Conservation (phyloP, 2,888 invertebrate genomes). For the Tanytarsus gracilentus region DNA sequence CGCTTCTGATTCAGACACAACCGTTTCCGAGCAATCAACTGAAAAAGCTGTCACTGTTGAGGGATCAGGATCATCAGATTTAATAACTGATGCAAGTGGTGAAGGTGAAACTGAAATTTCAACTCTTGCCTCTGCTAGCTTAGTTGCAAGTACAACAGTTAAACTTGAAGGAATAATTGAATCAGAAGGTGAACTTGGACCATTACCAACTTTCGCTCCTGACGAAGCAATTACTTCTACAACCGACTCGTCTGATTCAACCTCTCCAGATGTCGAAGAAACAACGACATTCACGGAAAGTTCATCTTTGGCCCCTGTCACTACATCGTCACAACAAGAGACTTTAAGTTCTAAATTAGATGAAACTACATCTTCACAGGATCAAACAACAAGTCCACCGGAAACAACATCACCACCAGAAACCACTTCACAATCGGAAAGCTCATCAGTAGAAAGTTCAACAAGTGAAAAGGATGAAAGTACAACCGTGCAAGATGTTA, state of each 20-base stretch:
- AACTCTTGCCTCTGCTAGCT: not conserved
- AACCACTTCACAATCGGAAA: constrained; percentile 25
- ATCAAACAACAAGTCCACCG: not conserved
- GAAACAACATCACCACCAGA: constrained; percentile 2
- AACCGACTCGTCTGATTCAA: constrained; percentile 27
- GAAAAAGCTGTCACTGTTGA: not conserved
- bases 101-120: not conserved
- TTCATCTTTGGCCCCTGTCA: constrained; percentile 29
- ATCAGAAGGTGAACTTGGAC: not conserved
- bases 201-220: too few species aligned
- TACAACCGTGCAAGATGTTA: constrained; percentile 9
- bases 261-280: not conserved
- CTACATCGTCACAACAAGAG: not conserved
- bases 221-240: too few species aligned
- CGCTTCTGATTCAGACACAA: constrained; percentile 30
- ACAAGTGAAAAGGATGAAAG: not conserved
- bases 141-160: too few species aligned
- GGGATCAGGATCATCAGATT: not conserved
- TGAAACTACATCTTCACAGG: not conserved
- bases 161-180: too few species aligned
- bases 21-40: constrained; percentile 14
- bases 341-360: not conserved
- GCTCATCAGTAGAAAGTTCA: not conserved
- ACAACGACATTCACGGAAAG: constrained; percentile 3
- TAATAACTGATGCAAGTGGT: not conserved